Base-by-base conservation (phyloP, 2,113 vertebrate species). In the Polypterus senegalus region DNA sequence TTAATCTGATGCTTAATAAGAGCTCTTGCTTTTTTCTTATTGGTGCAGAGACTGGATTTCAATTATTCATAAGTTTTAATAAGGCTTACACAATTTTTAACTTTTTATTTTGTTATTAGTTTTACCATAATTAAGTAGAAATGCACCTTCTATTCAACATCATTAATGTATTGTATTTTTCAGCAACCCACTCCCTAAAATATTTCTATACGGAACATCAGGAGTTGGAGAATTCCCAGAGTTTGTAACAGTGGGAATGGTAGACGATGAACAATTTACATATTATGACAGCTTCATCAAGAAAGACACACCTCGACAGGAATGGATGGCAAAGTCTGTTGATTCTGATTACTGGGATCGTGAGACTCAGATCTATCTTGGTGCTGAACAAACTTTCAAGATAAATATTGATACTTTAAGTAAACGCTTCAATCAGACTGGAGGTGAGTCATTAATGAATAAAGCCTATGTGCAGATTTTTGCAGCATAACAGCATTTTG, bases 361-460 rank as follows among this genome's bases (percentile, higher is more conserved):
- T 5, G 4, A 5, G 6, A 57, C 6, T 6, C 56, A 57, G 56
- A 57, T 2, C 4, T 3, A 5, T 4, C 7, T 27, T 43, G 56
- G 56, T 43, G 27, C 4, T 43, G 9, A 57, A 44, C 56, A 57
- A 44, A 57, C 27, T 44, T 57, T 57, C 56, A 57, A 57, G 9
- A 7, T 7, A 4, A 57, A 44, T 57, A 57, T 57, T 43, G 56
- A 8, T 44, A 57, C 46, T 8, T 7, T 43, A 57, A 57, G 4
- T 5, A 4, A 57, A 8, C 10, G 56, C 56, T 57, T 57, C 56
- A 57, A 57, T 44, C 56, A 57, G 56, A 6, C 56, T 44, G 56
- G 56, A 44, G 56, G 56, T 57, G 8, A 57, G 56, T 57, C n/a
- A n/a, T n/a, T n/a, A n/a, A n/a, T n/a, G n/a, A n/a, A n/a, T n/a